Base-by-base conservation (phyloP, 1,140 invertebrate genomes). In the Chionoecetes opilio region DNA sequence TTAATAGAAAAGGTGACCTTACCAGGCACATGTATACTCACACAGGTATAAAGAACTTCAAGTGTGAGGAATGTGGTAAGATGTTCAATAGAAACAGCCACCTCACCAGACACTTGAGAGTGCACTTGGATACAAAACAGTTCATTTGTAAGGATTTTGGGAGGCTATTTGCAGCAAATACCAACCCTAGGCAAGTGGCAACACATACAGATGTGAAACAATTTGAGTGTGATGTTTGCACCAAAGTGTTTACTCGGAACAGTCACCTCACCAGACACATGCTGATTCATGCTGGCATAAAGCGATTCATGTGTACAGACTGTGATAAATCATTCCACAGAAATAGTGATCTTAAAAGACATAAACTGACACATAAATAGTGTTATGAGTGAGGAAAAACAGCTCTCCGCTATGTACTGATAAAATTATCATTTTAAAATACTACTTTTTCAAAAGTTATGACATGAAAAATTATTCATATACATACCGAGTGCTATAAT, bases 241-340 rank as follows among this genome's bases (percentile, higher is more conserved):
- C 8, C 85, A 87, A 87, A 87, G 37, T 87, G n/a, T 87, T 87
- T 87, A 38, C 37, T 2, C 14, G 37, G 32, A 87, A 87, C 17
- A 87, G 85, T 34, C 32, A 87, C 32, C 85, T 87, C n/a, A 87
- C 85, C 31, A 8, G 85, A 38, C 85, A 87, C 85, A 35, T 87
- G 37, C 32, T 37, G 11, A 87, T 37, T 38, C 85, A 87, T 87
- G 14, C 85, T 37, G 34, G 85, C 21, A 87, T 87, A 14, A 87
- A 87, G 85, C 32, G n/a, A 87, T 87, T 38, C n/a, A 14, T 37
- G 2, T 87, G 85, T 87, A 32, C 32, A 26, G 85, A 87, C 8
- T 87, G 37, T 87, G 85, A 38, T 87, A 87, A 87, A 31, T 32
- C 37, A 38, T 87, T 87, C 37, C 34, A 38, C n/a, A 38, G 85